These are phyloP conservation scores for Drosophila bipectinata DNA, from an alignment of 1,140 invertebrate genomes.

Conservation along the genomic window DNA sequence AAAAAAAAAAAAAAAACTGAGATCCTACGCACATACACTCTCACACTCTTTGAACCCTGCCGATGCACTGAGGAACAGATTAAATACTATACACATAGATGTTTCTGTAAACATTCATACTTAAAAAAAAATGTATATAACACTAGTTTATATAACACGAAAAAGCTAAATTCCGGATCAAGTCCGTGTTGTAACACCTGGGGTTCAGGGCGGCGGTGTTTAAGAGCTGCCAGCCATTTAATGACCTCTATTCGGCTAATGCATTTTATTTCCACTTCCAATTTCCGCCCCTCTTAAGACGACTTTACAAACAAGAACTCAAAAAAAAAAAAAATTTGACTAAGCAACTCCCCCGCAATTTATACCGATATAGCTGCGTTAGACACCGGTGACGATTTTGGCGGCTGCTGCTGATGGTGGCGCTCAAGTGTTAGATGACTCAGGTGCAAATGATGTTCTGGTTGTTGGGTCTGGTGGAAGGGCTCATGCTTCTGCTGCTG, in stretches of 20 bases:
- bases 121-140: constrained; percentile 43
- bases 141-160: constrained; percentile 62
- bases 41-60: constrained; percentile 12
- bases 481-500: constrained; percentile 30
- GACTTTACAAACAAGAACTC: constrained; percentile 5
- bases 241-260: constrained; percentile 3
- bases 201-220: not conserved
- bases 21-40: constrained; percentile 5
- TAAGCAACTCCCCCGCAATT: constrained; percentile 23
- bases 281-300: not conserved
- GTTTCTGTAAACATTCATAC: constrained; percentile 24
- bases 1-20: not conserved
- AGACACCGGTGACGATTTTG: constrained; percentile 32
- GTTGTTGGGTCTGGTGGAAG: constrained; percentile 2
- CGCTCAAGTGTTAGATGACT: constrained; percentile 15
- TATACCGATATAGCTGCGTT: constrained; percentile 78
- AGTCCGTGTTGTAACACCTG: constrained; percentile 37
- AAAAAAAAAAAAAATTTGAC: constrained; percentile 39
- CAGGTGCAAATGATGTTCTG: constrained; percentile 23
- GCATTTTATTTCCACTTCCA: not conserved
- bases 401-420: constrained; percentile 43
- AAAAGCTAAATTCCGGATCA: constrained; percentile 61
- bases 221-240: constrained; percentile 19
- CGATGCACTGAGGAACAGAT: constrained; percentile 69
- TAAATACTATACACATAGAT: constrained; percentile 75